These are phyloP conservation scores for Hylaeus volcanicus DNA, from an alignment of 1,140 invertebrate species.

Conservation along the genomic window DNA sequence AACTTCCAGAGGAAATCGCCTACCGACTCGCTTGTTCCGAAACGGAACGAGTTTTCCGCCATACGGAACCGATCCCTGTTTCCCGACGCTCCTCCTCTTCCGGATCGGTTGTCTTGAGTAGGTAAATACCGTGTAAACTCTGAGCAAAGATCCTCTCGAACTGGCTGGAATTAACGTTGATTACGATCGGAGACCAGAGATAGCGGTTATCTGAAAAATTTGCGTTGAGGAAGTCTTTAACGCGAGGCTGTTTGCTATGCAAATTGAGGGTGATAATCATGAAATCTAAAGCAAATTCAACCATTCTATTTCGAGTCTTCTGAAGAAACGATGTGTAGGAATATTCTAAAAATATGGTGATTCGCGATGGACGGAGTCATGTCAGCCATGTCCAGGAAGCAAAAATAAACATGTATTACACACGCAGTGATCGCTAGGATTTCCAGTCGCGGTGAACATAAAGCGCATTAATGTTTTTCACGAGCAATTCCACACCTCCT, in stretches of 20 bases:
- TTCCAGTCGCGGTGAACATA: not conserved
- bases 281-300: too few relatives aligned
- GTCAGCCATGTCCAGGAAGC: not conserved
- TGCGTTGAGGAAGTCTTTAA: too few relatives aligned
- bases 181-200: too few relatives aligned
- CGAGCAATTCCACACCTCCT: slow-evolving; percentile 5
- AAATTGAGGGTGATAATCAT: too few relatives aligned
- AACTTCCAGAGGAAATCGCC: not conserved
- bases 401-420: slow-evolving; percentile 5
- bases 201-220: too few relatives aligned
- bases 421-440: not conserved
- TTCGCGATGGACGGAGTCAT: not conserved
- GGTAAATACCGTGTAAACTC: not conserved
- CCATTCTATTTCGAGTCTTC: too few relatives aligned
- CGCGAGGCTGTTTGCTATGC: too few relatives aligned
- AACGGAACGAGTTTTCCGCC: not conserved
- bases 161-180: too few relatives aligned
- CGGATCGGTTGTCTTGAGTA: not conserved
- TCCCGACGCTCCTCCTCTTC: not conserved
- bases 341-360: too few relatives aligned
- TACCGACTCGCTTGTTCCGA: not conserved
- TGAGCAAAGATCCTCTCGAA: too few relatives aligned
- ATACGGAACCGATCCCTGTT: too few relatives aligned
- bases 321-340: too few relatives aligned
- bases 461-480: slow-evolving; percentile 2